phyloP scores from a whole-genome alignment of 2,113 vertebrate species.

The Rhinopomastus cyanomelas region DNA sequence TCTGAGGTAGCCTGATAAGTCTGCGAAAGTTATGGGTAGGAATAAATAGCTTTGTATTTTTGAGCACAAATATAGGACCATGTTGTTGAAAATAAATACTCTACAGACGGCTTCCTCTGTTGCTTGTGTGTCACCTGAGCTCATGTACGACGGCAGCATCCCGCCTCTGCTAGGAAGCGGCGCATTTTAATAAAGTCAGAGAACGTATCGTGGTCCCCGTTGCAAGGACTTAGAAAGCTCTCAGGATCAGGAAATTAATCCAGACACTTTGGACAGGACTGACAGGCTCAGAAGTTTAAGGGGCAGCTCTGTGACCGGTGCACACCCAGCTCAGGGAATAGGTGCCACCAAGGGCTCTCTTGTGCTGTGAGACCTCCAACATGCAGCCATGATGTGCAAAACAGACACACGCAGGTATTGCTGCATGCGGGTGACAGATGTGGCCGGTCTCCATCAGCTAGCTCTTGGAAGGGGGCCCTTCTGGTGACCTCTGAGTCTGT shows the following conservation, averaged over 20 bases:
- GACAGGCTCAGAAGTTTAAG: neutral
- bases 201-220: neutral
- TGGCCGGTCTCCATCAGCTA: neutral
- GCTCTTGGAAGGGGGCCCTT: neutral
- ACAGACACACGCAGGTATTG: neutral
- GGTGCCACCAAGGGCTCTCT: neutral
- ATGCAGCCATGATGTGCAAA: neutral
- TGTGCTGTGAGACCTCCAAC: neutral
- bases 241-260: neutral
- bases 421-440: neutral
- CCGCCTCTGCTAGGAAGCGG: neutral
- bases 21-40: neutral
- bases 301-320: neutral
- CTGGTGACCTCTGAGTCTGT: neutral
- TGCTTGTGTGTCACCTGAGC: neutral
- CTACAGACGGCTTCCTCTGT: neutral
- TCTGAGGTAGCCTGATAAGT: neutral
- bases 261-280: neutral
- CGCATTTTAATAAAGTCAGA: neutral
- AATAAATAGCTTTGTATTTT: neutral
- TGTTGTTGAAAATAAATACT: conserved; percentile 1
- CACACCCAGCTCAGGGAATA: neutral
- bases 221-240: neutral
- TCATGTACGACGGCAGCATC: neutral
- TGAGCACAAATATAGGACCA: neutral